Conservation (phyloP, 2,888 invertebrate species). For the Aromia moschata region DNA sequence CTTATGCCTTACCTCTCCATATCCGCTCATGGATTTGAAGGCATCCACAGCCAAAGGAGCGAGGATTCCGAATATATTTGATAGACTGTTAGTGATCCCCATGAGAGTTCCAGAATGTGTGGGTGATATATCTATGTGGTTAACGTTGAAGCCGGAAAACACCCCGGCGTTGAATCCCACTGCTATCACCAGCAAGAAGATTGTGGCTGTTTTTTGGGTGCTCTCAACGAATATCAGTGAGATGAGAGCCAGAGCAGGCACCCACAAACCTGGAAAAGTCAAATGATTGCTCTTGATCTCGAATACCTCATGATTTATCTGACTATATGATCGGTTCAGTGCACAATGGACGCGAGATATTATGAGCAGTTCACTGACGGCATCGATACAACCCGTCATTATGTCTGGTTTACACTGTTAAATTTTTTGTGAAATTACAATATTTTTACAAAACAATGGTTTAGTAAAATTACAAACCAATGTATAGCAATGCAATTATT, state of each 20-base stretch:
- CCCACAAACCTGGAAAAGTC: constrained; percentile 59
- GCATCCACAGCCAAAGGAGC: constrained; percentile 73
- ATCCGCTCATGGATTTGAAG: constrained; percentile 68
- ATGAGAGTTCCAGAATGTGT: constrained; percentile 84
- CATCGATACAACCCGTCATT: no score
- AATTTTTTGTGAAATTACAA: no score
- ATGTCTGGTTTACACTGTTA: no score
- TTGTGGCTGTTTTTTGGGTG: constrained; percentile 66
- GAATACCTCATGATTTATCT: not conserved
- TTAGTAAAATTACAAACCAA: no score
- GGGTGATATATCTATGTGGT: constrained; percentile 85
- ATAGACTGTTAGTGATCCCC: constrained; percentile 83
- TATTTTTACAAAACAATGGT: no score
- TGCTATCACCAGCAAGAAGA: constrained; percentile 73
- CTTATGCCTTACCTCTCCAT: constrained; percentile 72
- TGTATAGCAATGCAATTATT: no score
- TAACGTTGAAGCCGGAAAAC: constrained; percentile 78
- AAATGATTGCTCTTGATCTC: no score
- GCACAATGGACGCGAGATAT: no score
- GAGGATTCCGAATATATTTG: constrained; percentile 79
- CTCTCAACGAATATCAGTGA: constrained; percentile 66
- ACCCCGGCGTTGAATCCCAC: constrained; percentile 80
- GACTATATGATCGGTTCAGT: constrained; percentile 58
- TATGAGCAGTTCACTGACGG: no score
- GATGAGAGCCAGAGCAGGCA: constrained; percentile 74